These are phyloP conservation scores for Sinopyrophorus schimmeli DNA, from an alignment of 2,888 invertebrate species.

Conservation along the genomic window DNA sequence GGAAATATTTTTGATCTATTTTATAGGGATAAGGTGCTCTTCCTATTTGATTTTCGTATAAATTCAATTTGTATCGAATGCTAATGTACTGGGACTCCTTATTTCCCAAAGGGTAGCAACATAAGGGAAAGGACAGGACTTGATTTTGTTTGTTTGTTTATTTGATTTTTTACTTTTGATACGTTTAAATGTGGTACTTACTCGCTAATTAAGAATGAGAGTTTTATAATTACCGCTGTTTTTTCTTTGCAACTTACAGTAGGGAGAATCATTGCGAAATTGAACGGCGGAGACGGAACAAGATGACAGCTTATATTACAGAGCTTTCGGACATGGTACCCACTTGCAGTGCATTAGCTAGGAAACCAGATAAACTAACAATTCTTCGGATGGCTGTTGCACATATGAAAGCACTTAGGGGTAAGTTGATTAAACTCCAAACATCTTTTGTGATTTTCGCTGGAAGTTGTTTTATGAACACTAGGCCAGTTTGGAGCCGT, in stretches of 20 bases:
- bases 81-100: constrained; percentile 5
- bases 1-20: too few relatives aligned
- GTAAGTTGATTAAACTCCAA: constrained; percentile 61
- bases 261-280: constrained; percentile 99
- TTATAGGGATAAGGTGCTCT: too few relatives aligned
- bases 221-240: constrained; percentile 49
- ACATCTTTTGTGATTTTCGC: too few relatives aligned
- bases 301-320: constrained; percentile 99
- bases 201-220: constrained; percentile 3
- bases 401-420: constrained; percentile 97
- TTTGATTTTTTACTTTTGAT: too few relatives aligned
- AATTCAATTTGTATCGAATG: constrained; percentile 17
- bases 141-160: too few relatives aligned
- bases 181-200: background rate
- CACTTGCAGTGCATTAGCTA: constrained; percentile 95
- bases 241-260: constrained; percentile 60
- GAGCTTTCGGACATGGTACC: constrained; percentile 99
- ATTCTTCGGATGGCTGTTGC: constrained; percentile 99
- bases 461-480: too few relatives aligned
- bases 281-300: constrained; percentile 95
- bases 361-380: constrained; percentile 98
- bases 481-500: too few relatives aligned
- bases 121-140: background rate
- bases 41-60: constrained; percentile 6
- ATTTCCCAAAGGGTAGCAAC: constrained; percentile 17